Evolutionary conservation across 2,888 invertebrate species (phyloP), one percentile per base, ranked within the genome.

Genomic region (Sthenelais limicola): DNA sequence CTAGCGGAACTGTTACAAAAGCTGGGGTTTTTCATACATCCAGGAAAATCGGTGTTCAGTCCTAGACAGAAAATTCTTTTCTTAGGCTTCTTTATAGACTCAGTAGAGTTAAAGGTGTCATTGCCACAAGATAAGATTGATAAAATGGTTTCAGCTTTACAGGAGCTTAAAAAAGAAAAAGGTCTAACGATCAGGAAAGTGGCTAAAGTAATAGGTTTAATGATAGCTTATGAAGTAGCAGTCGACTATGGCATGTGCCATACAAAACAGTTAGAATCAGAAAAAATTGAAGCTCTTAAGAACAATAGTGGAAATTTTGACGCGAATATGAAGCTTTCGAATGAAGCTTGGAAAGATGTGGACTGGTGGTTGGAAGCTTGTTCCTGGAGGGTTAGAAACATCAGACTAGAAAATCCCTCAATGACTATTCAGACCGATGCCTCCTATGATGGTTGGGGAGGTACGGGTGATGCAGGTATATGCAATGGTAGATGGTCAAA

Each of bases 341-440:
- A 4, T n/a, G 12, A 18, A 33, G 38, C 21, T 9, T 12, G 7
- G 7, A 9, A 7, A n/a, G 38, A 62, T 12, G 3, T 62, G 7
- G 4, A 3, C 7, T 54, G 54, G 54, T 54, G 54, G 54, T 4
- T 26, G 12, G n/a, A 9, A 5, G 4, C 26, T 26, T 15, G 26
- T 4, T 9, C 5, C 4, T 26, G 4, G 4, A 7, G 7, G 9
- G 26, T 15, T 26, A 54, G 28, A n/a, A 26, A 5, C 5, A 26
- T 54, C 18, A 9, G 26, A n/a, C 28, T 4, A 15, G 4, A 3
- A 33, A 4, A 3, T 2, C 33, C 32, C 9, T 32, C 32, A 18
- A 3, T 62, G 15, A 9, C 5, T 15, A 62, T 62, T 7, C 3
- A 30, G 4, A 62, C 35, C n/a, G 62, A 62, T 62, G 62, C 62